A percentile compares a stretch with the other conserved stretches of the same genome.
Evolutionary conservation across 2,797 vertebrate genomes (phyloP).

Genomic region (Ataeniobius toweri): DNA sequence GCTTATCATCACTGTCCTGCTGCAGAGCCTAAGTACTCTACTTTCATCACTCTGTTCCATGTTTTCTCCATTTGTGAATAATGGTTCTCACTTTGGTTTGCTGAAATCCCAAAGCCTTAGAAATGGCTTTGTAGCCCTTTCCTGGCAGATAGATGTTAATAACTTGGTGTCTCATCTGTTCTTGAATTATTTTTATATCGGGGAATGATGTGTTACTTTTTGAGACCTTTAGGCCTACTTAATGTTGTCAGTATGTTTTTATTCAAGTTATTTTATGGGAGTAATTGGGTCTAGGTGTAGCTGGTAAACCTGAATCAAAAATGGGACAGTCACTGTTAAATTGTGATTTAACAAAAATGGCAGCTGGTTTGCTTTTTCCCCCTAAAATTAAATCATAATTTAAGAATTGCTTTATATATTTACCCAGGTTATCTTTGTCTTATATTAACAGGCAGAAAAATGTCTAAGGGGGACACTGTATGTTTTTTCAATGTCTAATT

Average conservation of each 20-base stretch:
- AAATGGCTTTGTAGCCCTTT: neutral
- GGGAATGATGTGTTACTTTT: neutral
- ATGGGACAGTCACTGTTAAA: neutral
- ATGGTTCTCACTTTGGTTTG: neutral
- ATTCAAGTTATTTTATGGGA: neutral
- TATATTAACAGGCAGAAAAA: neutral
- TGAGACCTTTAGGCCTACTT: neutral
- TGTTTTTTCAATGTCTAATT: conserved; percentile 44
- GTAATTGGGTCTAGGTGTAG: neutral
- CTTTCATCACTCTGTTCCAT: neutral
- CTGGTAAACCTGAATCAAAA: neutral
- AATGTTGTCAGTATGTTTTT: too few species aligned
- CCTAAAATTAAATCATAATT: neutral
- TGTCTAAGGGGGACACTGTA: neutral
- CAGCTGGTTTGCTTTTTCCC: too few species aligned
- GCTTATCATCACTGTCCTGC: neutral
- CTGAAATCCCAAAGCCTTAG: neutral
- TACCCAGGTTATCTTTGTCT: neutral
- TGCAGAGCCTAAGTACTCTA: neutral
- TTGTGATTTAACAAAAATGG: neutral
- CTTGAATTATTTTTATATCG: neutral
- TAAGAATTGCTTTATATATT: neutral
- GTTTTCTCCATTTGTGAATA: neutral
- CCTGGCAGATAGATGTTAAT: neutral
- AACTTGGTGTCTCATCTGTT: neutral